Evolutionary conservation across 92 coral and sea anemone species (phyloP), one percentile per base, ranked within the genome.

Genomic region (Actinostola sp.): DNA sequence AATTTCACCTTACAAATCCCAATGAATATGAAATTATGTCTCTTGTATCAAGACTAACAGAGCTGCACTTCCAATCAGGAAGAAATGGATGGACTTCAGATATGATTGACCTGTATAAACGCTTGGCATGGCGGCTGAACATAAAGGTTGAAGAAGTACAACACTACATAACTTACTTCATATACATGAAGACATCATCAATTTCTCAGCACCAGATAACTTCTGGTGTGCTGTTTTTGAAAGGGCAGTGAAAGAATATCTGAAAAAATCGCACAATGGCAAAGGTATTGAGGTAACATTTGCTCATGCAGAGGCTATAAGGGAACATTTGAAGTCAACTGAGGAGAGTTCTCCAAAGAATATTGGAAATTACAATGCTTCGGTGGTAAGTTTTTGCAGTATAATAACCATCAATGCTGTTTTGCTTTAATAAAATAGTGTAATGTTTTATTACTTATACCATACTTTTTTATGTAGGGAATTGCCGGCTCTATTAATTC

Each of bases 141-240:
- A 66, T 87, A 56, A 78, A 35, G 35, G 71, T 83, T 36, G 92
- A 86, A 61, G 92, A 88, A 50, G 62, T 78, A 16, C 92, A 88
- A 73, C 92, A 31, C 53, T 88, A 61, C 92, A 88, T 66, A 88
- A 88, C 68, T 56, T 88, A 56, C 12, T 78, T n/a, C 92, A 87
- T 51, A 62, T 87, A 29, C 85, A 83, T 62, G 82, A 83, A 49
- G 85, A 83, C 70, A 70, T 87, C 21, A 71, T 82, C 5, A 83
- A 66, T 30, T 88, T 83, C 45, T 61, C 89, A 0, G 54, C 86
- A 7, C 59, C 83, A 39, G 93, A 88, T 70, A 88, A 88, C 53
- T 78, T 67, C 21, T 88, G 89, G 93, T 88, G 92, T 78, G 89
- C 92, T 27, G 89, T 88, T 24, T 88, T 58, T 78, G 92, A 88